Conservation (phyloP, 1,140 invertebrate species). For the Vanessa atalanta region DNA sequence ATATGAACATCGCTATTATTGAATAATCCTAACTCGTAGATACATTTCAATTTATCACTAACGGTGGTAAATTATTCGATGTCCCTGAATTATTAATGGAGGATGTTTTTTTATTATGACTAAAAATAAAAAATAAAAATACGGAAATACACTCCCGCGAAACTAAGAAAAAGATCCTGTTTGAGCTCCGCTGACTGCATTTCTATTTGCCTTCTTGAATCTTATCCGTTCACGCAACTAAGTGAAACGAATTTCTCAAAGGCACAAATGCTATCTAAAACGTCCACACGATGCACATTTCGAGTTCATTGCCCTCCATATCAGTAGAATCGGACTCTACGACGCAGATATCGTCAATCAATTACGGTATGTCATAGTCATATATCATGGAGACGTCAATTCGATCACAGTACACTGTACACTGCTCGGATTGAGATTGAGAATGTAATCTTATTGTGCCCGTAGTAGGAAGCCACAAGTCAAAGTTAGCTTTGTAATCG, state of each 20-base stretch:
- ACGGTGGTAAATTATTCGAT: no score
- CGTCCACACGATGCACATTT: slow-evolving; percentile 37
- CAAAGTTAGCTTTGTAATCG: slow-evolving; percentile 28
- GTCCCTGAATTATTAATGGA: no score
- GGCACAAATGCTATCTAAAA: slow-evolving; percentile 29
- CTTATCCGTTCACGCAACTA: slow-evolving; percentile 30
- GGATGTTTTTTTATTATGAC: no score
- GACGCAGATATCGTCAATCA: slow-evolving; percentile 56
- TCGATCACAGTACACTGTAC: slow-evolving; percentile 30
- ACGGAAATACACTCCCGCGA: slow-evolving; percentile 18
- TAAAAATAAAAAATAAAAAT: not conserved
- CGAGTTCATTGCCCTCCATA: slow-evolving; percentile 42
- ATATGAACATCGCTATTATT: no score
- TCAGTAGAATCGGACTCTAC: slow-evolving; percentile 42
- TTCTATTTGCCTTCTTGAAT: slow-evolving; percentile 34
- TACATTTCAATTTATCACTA: no score
- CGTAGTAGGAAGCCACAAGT: slow-evolving; percentile 32
- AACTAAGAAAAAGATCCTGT: slow-evolving; percentile 32
- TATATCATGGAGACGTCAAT: slow-evolving; percentile 49
- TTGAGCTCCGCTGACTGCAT: slow-evolving; percentile 25
- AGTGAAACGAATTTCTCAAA: slow-evolving; percentile 35
- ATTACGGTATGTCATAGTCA: slow-evolving; percentile 54
- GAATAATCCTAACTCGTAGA: no score
- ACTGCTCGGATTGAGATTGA: slow-evolving; percentile 43
- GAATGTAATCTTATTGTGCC: slow-evolving; percentile 36